These are phyloP conservation scores for Tetranychus urticae DNA, from an alignment of 1,140 invertebrate species.

Conservation along the genomic window DNA sequence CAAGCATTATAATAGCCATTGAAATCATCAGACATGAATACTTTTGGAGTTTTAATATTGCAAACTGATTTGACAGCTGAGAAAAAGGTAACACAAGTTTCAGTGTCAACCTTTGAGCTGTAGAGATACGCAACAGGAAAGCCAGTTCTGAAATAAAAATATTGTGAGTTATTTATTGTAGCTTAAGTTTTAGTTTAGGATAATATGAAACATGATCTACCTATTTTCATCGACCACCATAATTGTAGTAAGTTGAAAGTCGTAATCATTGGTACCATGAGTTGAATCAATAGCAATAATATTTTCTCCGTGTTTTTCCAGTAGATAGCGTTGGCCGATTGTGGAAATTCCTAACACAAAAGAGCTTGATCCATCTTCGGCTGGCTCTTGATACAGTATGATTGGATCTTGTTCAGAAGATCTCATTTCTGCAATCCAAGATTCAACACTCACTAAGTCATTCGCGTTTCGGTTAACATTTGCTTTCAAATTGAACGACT, in stretches of 20 bases:
- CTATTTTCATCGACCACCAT: neutral
- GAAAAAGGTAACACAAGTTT: neutral
- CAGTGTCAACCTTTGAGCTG: neutral
- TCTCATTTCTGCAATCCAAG: neutral
- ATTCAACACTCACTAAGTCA: constrained; percentile 1
- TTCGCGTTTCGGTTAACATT: neutral
- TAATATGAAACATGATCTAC: neutral
- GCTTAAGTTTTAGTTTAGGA: no score
- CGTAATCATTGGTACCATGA: constrained; percentile 6
- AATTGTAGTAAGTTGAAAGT: constrained; percentile 5
- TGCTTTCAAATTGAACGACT: neutral
- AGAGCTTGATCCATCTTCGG: neutral
- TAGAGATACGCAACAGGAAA: neutral
- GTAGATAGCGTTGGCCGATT: neutral
- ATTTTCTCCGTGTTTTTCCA: constrained; percentile 3
- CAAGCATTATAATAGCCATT: neutral
- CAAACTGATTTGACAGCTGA: neutral
- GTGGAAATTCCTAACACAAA: constrained; percentile 2
- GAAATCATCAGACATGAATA: neutral
- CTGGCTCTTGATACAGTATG: constrained; percentile 1
- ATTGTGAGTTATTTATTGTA: neutral
- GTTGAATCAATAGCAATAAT: constrained; percentile 7
- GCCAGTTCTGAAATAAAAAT: neutral
- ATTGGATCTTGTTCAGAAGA: neutral
- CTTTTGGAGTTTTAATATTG: neutral